Evolutionary conservation across 2,888 invertebrate genomes (phyloP).

Genomic region (Apamea epomidion): DNA sequence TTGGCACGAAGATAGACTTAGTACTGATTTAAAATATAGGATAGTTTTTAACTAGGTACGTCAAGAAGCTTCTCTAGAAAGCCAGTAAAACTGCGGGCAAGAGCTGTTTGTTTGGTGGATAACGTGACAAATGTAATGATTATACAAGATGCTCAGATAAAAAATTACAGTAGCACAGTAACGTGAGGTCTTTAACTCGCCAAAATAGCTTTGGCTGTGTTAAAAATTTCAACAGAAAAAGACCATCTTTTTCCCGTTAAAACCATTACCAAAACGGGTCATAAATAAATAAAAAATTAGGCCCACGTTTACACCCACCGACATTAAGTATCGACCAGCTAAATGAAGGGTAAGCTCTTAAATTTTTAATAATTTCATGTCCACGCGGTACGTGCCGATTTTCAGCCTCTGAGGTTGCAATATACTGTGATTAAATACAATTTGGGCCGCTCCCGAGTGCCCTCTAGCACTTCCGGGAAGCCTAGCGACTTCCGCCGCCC

Average conservation of each 20-base stretch:
- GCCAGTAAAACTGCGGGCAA: not conserved
- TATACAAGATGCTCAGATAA: not conserved
- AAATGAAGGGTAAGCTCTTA: slow-evolving; percentile 64
- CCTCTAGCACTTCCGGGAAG: slow-evolving; percentile 88
- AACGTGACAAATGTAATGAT: not conserved
- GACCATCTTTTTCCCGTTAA: not conserved
- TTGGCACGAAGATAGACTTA: not conserved
- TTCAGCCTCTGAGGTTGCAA: slow-evolving; percentile 73
- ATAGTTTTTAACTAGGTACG: not conserved
- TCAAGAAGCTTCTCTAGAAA: not conserved
- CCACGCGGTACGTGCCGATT: slow-evolving; percentile 66
- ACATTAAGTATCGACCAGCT: slow-evolving; percentile 48
- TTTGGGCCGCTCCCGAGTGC: slow-evolving; percentile 83
- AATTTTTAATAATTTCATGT: slow-evolving; percentile 77
- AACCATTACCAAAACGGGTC: slow-evolving; percentile 24
- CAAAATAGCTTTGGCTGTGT: not conserved
- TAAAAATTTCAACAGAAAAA: slow-evolving; percentile 1
- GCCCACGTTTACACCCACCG: slow-evolving; percentile 49
- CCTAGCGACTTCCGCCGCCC: slow-evolving; percentile 86
- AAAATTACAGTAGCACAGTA: not conserved
- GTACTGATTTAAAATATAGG: not conserved
- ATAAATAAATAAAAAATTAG: slow-evolving; percentile 63
- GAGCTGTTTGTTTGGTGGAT: not conserved
- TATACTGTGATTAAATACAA: slow-evolving; percentile 86
- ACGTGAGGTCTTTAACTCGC: not conserved